Percentiles rank a stretch among this genome's conserved stretches.
Evolutionary conservation across 2,113 vertebrate genomes (phyloP).

Genomic region (Dicrurus megarhynchus): DNA sequence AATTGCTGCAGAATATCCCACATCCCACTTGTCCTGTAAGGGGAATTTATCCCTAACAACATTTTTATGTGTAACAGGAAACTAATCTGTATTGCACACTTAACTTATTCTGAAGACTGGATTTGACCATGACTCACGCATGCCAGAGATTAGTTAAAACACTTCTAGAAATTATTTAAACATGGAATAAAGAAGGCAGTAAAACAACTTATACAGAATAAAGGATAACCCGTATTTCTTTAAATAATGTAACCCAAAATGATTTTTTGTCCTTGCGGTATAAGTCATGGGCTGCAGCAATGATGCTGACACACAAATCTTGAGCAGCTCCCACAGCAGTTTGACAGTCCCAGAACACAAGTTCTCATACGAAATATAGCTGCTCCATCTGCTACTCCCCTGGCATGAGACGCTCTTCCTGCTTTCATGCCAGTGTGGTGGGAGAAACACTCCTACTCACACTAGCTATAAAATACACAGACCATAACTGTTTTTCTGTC

Average conservation of each 20-base stretch:
- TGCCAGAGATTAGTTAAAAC: not conserved
- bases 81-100: not conserved
- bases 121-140: not conserved
- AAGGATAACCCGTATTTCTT: not conserved
- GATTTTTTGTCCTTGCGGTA: not conserved
- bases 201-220: not conserved
- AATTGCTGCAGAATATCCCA: not conserved
- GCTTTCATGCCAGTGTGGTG: not conserved
- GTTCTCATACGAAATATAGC: not conserved
- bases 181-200: not conserved
- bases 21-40: not conserved
- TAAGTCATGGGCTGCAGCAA: not conserved
- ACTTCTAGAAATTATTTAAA: not conserved
- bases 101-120: not conserved
- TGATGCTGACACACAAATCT: not conserved
- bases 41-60: not conserved
- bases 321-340: not conserved
- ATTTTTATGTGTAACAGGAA: not conserved
- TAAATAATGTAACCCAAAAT: not conserved
- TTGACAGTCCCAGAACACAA: not conserved
- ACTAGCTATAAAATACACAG: not conserved
- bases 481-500: not conserved
- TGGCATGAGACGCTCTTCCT: not conserved
- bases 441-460: conserved; percentile 18
- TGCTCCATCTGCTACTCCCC: not conserved